Conservation (phyloP, 2,797 vertebrate genomes). For the Amblyopsis hoosieri region DNA sequence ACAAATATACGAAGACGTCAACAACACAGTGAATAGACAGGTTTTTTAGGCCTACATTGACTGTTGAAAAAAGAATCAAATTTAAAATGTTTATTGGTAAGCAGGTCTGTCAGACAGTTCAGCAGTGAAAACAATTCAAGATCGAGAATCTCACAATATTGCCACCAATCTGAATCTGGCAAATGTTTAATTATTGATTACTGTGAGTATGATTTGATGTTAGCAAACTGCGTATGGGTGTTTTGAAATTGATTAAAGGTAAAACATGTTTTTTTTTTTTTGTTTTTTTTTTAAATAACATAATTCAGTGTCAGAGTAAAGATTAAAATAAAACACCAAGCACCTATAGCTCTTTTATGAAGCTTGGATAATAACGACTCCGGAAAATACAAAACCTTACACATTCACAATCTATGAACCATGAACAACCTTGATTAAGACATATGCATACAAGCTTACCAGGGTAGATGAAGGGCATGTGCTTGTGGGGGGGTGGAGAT, state of each 20-base stretch:
- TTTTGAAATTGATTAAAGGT: too few species aligned
- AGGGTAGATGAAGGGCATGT: slow-evolving; percentile 28
- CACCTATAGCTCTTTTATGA: slow-evolving; percentile 8
- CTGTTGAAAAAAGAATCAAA: slow-evolving; percentile 38
- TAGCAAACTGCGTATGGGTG: slow-evolving; percentile 22
- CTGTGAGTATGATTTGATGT: slow-evolving; percentile 9
- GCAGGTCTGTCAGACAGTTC: slow-evolving; percentile 78
- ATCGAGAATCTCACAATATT: slow-evolving; percentile 68
- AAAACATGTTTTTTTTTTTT: slow-evolving; percentile 3
- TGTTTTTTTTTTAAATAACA: slow-evolving; percentile 3
- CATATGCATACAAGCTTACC: slow-evolving; percentile 52
- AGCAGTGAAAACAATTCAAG: slow-evolving; percentile 49
- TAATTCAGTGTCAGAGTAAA: not conserved
- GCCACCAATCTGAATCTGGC: slow-evolving; percentile 55
- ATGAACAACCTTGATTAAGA: slow-evolving; percentile 26
- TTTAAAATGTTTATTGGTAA: slow-evolving; percentile 68
- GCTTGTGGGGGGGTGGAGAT: slow-evolving; percentile 9
- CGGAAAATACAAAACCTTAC: slow-evolving; percentile 23
- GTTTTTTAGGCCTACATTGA: slow-evolving; percentile 10
- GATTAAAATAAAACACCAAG: not conserved
- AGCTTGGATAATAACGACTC: slow-evolving; percentile 4
- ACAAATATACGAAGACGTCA: too few species aligned
- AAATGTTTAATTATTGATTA: slow-evolving; percentile 45
- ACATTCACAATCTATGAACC: slow-evolving; percentile 24
- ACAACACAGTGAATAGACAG: too few species aligned